Percentiles rank a stretch among this genome's conserved stretches.
Conservation (phyloP, 2,888 invertebrate species). For the Tinea semifulvella region DNA sequence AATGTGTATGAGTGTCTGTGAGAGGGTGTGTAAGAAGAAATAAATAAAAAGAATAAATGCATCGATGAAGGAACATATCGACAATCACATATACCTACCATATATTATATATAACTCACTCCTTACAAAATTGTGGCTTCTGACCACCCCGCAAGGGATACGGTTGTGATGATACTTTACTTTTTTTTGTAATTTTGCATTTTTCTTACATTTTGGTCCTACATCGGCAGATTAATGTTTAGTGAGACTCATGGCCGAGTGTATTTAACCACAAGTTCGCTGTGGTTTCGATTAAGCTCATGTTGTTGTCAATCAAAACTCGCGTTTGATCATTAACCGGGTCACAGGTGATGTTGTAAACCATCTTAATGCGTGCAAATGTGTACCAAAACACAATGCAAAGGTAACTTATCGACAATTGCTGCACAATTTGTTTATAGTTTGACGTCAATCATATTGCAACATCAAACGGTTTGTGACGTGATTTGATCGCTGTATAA, state of each 20-base stretch:
- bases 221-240: no score
- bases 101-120: no score
- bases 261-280: not conserved
- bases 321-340: constrained; percentile 10
- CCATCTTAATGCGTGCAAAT: constrained; percentile 13
- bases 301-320: constrained; percentile 11
- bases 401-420: constrained; percentile 4
- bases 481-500: not conserved
- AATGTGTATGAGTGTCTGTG: no score
- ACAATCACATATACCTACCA: no score
- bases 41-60: no score
- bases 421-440: constrained; percentile 10
- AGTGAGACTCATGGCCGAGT: not conserved
- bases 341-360: constrained; percentile 8
- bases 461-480: constrained; percentile 8
- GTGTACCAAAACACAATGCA: constrained; percentile 13
- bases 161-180: no score
- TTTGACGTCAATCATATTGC: constrained; percentile 9
- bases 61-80: no score
- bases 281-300: constrained; percentile 8
- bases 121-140: no score
- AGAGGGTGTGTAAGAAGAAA: no score
- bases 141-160: no score
- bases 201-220: no score
- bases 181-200: no score